Conservation (phyloP, 2,113 vertebrate genomes). For the Siniperca knerii region DNA sequence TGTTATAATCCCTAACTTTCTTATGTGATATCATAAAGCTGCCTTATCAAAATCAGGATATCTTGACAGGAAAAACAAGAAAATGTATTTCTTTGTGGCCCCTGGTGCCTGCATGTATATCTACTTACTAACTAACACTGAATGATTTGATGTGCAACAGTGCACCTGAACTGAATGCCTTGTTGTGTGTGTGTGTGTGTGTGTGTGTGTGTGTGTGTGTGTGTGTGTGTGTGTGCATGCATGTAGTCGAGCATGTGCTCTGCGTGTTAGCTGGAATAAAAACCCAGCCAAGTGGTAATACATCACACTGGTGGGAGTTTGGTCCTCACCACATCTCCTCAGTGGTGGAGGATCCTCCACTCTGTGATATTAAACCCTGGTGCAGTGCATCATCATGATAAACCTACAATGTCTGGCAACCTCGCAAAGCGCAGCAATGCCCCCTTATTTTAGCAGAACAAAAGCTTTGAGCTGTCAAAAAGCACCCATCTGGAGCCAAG, state of each 20-base stretch:
- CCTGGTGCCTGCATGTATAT: background rate
- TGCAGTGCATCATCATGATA: constrained; percentile 22
- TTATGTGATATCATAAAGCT: background rate
- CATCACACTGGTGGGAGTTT: constrained; percentile 17
- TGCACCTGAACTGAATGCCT: background rate
- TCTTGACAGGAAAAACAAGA: background rate
- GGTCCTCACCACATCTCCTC: constrained; percentile 49
- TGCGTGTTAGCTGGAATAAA: constrained; percentile 6
- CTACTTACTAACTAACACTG: background rate
- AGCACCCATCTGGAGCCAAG: constrained; percentile 67
- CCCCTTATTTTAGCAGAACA: constrained; percentile 60
- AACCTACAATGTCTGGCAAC: constrained; percentile 71
- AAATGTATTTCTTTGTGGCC: background rate
- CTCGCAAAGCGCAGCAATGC: constrained; percentile 48
- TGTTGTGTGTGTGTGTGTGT: constrained; percentile 2
- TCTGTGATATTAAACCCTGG: constrained; percentile 43
- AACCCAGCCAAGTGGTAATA: constrained; percentile 18
- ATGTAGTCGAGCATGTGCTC: background rate
- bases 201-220: background rate
- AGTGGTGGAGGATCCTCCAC: constrained; percentile 28
- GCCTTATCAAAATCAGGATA: background rate
- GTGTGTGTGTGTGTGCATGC: background rate
- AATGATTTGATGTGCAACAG: background rate
- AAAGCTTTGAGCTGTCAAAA: constrained; percentile 70
- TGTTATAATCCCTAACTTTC: background rate